Conservation (phyloP, 2,113 vertebrate genomes). For the Aramus guarauna region DNA sequence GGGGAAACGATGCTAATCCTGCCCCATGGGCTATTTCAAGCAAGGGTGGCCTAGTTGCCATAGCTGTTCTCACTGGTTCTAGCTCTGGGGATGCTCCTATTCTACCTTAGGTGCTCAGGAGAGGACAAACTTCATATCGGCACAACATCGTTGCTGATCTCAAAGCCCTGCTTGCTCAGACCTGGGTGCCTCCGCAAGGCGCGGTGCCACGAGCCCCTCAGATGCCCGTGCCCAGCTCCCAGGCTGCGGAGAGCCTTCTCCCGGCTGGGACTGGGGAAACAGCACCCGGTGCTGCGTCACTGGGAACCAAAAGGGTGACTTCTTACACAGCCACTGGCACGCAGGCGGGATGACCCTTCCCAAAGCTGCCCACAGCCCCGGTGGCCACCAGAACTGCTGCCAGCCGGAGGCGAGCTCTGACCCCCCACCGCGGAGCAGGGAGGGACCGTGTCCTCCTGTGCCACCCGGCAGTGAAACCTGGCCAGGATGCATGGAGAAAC, state of each 20-base stretch:
- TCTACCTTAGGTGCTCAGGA: background rate
- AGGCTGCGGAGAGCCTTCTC: background rate
- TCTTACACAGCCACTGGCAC: accelerated
- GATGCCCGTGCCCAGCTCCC: background rate
- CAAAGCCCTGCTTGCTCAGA: background rate
- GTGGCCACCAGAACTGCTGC: background rate
- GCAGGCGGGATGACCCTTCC: background rate
- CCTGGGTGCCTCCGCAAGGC: accelerated
- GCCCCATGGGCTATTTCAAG: slow-evolving; percentile 47
- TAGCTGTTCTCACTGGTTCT: background rate
- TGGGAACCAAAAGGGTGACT: background rate
- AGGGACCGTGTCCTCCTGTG: background rate
- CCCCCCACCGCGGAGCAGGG: background rate
- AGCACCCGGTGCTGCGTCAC: background rate
- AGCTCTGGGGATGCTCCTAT: background rate
- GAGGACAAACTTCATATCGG: background rate
- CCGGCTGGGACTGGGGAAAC: background rate
- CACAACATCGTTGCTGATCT: background rate
- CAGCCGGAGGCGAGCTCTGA: background rate
- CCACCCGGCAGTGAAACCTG: background rate
- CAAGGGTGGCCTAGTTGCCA: background rate
- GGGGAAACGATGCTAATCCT: background rate
- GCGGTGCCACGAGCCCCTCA: background rate
- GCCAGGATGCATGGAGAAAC: background rate
- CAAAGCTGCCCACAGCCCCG: background rate